A percentile compares a stretch with the other conserved stretches of the same genome.
Conservation (phyloP, 2,797 vertebrate genomes). For the Naso thynnoides region DNA sequence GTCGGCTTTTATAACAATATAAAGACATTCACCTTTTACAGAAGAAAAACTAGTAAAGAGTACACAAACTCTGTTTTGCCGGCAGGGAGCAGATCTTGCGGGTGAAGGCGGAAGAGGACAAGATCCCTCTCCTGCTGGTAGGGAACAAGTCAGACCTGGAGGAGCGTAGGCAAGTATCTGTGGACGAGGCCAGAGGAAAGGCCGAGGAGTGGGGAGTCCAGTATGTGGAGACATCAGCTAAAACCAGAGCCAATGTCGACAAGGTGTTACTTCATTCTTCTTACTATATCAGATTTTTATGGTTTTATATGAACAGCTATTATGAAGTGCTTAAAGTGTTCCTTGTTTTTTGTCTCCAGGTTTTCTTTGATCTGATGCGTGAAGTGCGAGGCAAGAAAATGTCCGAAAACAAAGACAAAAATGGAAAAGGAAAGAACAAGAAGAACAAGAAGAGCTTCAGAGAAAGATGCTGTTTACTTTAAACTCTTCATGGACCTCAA, state of each 20-base stretch:
- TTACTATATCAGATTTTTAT: too few relatives aligned
- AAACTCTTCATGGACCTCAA: conserved; percentile 76
- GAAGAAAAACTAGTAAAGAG: neutral
- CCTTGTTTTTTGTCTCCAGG: conserved; percentile 75
- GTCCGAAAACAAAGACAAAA: conserved; percentile 99
- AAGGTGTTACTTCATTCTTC: conserved; percentile 85
- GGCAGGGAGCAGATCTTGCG: conserved; percentile 96
- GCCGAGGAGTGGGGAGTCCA: conserved; percentile 96
- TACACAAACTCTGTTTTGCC: neutral
- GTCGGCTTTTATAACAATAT: neutral
- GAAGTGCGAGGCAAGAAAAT: conserved; percentile 98
- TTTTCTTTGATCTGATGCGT: conserved; percentile 99
- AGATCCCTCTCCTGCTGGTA: conserved; percentile 95
- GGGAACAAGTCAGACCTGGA: conserved; percentile 98
- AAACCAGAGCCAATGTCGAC: conserved; percentile 98
- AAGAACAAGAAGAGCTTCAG: conserved; percentile 96
- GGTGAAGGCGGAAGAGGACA: conserved; percentile 97
- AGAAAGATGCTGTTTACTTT: conserved; percentile 98
- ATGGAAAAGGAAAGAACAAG: conserved; percentile 97
- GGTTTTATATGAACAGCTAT: neutral
- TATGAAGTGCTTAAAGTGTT: neutral
- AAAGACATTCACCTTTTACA: neutral
- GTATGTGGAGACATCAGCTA: conserved; percentile 97
- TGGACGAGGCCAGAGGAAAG: conserved; percentile 93
- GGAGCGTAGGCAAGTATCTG: conserved; percentile 93